Evolutionary conservation across 2,113 vertebrate genomes (phyloP), one percentile per base, ranked within the genome.

Genomic region (Capreolus pygargus): DNA sequence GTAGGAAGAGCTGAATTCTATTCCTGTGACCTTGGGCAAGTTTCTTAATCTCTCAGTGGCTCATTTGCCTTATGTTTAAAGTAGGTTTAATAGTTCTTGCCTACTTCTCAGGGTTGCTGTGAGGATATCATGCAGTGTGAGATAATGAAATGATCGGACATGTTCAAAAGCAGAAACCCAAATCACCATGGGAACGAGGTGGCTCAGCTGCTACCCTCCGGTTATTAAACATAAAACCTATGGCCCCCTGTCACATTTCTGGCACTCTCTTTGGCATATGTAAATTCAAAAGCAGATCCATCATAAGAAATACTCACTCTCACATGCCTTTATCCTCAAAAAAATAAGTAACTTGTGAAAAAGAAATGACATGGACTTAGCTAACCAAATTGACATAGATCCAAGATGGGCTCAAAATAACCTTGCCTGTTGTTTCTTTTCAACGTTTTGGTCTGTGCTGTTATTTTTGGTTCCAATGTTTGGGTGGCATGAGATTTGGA

Each of bases 321-420:
- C 74, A 57, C 1, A 21, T 61, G 86, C 11, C 27, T 67, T 70
- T 11, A 84, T 83, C 74, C 89, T 88, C 61, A 54, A 81, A 88
- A 95, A 74, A 78, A 60, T 43, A 54, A 86, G 15, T 70, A 78
- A 94, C 82, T 92, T 91, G 64, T 30, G 25, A 54, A 83, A 97
- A 89, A 86, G 50, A 97, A 94, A 93, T 97, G 97, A 97, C 97
- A 98, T 16, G 98, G 97, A 98, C 96, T 96, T 98, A 98, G 97
- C 97, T 98, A 97, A 97, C 98, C 98, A 95, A 97, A 94, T 97
- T 94, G 86, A 84, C 88, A 55, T 54, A 86, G 93, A 85, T 76
- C 93, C 93, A 91, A 78, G 70, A 84, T 88, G 96, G 89, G 95
- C 97, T 97, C 3, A 57, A 89, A 64, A 78, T 81, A 74, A 82